Evolutionary conservation across 1,140 invertebrate genomes (phyloP).

Genomic region (Drosophila azteca): DNA sequence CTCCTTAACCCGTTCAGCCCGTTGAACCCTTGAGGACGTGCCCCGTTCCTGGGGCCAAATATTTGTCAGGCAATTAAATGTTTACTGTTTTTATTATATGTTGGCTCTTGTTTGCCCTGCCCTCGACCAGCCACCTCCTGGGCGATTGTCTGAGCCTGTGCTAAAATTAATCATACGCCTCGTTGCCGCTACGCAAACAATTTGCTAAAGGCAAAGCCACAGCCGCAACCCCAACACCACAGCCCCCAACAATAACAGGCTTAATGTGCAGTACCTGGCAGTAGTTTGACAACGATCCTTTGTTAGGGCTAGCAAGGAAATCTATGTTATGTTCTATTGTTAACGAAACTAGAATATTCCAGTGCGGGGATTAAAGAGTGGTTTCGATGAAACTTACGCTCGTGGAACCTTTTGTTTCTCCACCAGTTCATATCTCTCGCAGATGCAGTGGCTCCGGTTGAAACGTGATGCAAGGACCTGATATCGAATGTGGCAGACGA

Average conservation of each 20-base stretch:
- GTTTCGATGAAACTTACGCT: no score
- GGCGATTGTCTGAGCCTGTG: constrained; percentile 19
- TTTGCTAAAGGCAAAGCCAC: constrained; percentile 19
- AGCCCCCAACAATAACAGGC: constrained; percentile 27
- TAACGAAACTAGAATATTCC: no score
- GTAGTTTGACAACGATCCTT: background rate
- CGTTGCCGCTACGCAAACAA: constrained; percentile 57
- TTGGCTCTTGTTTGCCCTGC: constrained; percentile 26
- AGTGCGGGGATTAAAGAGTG: no score
- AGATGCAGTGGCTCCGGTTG: no score
- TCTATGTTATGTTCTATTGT: no score
- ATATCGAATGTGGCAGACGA: constrained; percentile 16
- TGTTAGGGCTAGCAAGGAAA: no score
- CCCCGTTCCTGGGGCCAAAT: constrained; percentile 42
- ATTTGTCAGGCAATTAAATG: constrained; percentile 75
- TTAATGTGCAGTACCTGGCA: constrained; percentile 37
- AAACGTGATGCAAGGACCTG: no score
- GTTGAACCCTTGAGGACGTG: constrained; percentile 1
- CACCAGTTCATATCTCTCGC: background rate
- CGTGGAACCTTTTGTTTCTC: background rate
- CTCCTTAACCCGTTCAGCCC: constrained; percentile 40
- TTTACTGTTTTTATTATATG: constrained; percentile 66
- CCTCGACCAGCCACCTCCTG: background rate
- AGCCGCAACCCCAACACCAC: constrained; percentile 25
- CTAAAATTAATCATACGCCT: constrained; percentile 70